Base-by-base conservation (phyloP, 2,113 vertebrate genomes). In the Charina bottae region DNA sequence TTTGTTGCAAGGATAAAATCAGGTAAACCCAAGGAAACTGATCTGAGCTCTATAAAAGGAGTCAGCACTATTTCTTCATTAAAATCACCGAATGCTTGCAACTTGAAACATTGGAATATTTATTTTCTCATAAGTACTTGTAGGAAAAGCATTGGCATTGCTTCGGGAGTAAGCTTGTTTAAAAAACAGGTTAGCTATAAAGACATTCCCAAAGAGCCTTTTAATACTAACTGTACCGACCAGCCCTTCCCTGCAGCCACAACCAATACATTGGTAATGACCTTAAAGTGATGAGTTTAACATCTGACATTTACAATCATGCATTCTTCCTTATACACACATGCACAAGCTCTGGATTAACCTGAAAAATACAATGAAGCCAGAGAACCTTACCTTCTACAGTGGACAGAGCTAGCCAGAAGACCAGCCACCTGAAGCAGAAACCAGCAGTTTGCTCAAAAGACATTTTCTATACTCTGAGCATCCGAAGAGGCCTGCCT, bases 311-410 rank as follows among this genome's bases (percentile, higher is more conserved):
- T 55, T 42, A 17, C 1, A 58, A 17, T 49, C n/a, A n/a, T 24
- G 5, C 64, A 23, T 72, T 60, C 58, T 53, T 54, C 5, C n/a
- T 4, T 64, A 46, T 53, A 23, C 4, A 85, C 28, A 54, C 12
- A 12, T 26, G 37, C 1, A 28, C 49, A 15, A 26, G 1, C 28
- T 28, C 15, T 83, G 72, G 46, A 56, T 68, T 56, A 24, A 54
- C 54, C 24, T 49, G 42, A 9, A 89, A 56, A 33, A 9, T 23
- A 46, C 15, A 55, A 89, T 21, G 15, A 78, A 56, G 6, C 33
- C 54, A 11, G 26, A 94, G 85, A 90, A 24, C 23, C 95, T 96
- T 96, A 97, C 96, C 96, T 96, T 95, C 86, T 87, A 91, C 64
- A 59, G 59, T 24, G 37, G 78, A 87, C n/a, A 60, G 37, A 55